Base-by-base conservation (phyloP, 2,888 invertebrate genomes). In the Andrena camellia region DNA sequence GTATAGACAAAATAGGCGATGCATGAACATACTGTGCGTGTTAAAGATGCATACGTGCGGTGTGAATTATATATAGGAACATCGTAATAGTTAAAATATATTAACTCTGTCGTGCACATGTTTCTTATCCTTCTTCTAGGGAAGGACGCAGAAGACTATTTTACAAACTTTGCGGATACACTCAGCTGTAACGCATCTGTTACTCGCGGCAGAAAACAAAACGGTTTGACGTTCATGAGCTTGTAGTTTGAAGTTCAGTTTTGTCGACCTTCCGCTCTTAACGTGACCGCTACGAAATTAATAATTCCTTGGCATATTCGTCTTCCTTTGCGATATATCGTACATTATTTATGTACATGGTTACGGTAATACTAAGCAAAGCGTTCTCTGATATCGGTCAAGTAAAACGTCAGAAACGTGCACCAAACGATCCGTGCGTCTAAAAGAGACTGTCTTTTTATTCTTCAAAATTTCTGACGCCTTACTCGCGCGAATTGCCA, bases 1-100 rank as follows among this genome's bases (percentile, higher is more conserved):
- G 75, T 79, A 60, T 88, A 86, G 78, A 88, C 48, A 82, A 86
- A 86, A 78, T 84, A 80, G 66, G 77, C 75, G 29, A 80, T 74
- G 62, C 50, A 35, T 59, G 73, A 78, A 23, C 77, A 81, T 52
- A 78, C 54, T 78, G 62, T 74, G 80, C 75, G 64, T 78, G 80
- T 60, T 82, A 86, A 35, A 81, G n/a, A 60, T 62, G n/a, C 60
- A 50, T 69, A 77, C 68, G 52, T 83, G 62, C 74, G 20, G 70
- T 71, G 70, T 42, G 66, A 81, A 72, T 79, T 35, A 26, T 68
- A 62, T 31, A 52, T 70, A 81, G 77, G 64, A 87, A 87, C 60
- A 63, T 70, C 50, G 48, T 66, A 59, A 67, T 10, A 42, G 50
- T 70, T 74, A 59, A 67, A 23, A 31, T 5, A 66, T 57, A 64